Evolutionary conservation across 2,888 invertebrate genomes (phyloP).

Genomic region (Phaedon cochleariae): DNA sequence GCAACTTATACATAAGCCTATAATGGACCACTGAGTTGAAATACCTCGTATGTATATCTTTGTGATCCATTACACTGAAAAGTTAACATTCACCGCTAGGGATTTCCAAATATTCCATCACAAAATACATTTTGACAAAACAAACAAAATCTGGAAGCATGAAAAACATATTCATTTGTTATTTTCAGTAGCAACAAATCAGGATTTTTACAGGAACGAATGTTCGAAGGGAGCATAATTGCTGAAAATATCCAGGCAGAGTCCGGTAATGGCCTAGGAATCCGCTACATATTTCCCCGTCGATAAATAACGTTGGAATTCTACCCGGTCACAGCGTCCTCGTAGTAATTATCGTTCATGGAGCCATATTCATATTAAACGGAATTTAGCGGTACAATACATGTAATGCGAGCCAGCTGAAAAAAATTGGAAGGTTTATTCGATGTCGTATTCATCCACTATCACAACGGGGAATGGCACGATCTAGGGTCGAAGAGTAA

Average conservation of each 20-base stretch:
- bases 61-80: neutral
- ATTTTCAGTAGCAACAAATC: neutral
- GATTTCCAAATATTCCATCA: neutral
- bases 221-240: constrained; percentile 12
- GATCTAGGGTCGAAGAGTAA: neutral
- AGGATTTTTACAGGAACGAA: neutral
- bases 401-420: constrained; percentile 7
- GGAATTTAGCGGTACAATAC: constrained; percentile 22
- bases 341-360: constrained; percentile 17
- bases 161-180: constrained; percentile 1
- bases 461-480: neutral
- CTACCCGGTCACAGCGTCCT: constrained; percentile 5
- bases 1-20: too few relatives aligned
- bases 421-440: constrained; percentile 3
- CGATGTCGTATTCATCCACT: neutral
- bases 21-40: too few relatives aligned
- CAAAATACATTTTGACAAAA: neutral
- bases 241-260: constrained; percentile 15
- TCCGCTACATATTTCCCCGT: constrained; percentile 17
- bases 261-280: constrained; percentile 18
- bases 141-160: neutral
- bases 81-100: neutral
- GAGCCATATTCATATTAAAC: constrained; percentile 19
- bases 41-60: too few relatives aligned
- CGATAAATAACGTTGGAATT: constrained; percentile 18